phyloP scores from a whole-genome alignment of 1,140 invertebrate genomes.

The Neuroterus valhalla region DNA sequence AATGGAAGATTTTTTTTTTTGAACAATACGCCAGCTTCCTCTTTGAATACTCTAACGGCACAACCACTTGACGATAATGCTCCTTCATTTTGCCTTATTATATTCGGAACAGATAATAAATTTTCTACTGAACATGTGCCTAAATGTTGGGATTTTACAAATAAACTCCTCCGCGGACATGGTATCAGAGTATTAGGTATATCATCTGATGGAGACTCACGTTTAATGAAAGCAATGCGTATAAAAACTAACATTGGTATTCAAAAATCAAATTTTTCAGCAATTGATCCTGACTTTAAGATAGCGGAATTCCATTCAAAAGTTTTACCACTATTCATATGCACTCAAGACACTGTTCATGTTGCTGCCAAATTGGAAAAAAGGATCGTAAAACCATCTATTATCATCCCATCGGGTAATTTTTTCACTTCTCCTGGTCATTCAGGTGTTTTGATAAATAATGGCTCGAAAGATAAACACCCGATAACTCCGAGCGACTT shows the following conservation, averaged over 20 bases:
- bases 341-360: constrained; percentile 39
- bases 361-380: constrained; percentile 39
- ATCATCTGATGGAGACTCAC: constrained; percentile 31
- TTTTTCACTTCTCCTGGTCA: too few species aligned
- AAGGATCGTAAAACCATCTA: constrained; percentile 10
- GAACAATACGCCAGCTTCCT: too few species aligned
- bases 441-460: too few species aligned
- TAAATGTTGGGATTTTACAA: constrained; percentile 39
- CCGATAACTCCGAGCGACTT: too few species aligned
- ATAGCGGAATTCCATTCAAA: constrained; percentile 36
- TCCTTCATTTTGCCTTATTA: too few species aligned
- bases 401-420: too few species aligned
- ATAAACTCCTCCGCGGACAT: constrained; percentile 23
- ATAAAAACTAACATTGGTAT: constrained; percentile 24
- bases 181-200: constrained; percentile 44
- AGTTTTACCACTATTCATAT: constrained; percentile 35
- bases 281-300: constrained; percentile 28
- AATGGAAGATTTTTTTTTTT: constrained; percentile 19
- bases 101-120: constrained; percentile 46
- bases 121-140: constrained; percentile 29
- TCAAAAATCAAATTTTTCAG: constrained; percentile 19
- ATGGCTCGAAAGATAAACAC: too few species aligned
- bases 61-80: too few species aligned
- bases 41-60: too few species aligned
- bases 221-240: constrained; percentile 47